phyloP scores from a whole-genome alignment of 2,888 invertebrate genomes.

The Rotaria socialis region DNA sequence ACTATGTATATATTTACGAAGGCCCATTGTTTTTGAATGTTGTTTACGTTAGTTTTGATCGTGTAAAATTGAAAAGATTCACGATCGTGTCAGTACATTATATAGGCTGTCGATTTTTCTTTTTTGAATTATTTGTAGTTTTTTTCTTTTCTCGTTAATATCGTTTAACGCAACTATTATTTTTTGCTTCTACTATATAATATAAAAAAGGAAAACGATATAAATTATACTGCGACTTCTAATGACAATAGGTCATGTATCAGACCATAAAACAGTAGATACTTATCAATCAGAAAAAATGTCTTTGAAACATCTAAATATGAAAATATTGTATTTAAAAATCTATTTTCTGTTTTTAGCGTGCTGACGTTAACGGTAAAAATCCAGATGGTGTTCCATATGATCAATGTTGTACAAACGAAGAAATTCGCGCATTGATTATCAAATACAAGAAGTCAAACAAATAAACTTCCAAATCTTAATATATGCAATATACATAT shows the following conservation, averaged over 20 bases:
- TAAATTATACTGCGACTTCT: background rate
- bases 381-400: background rate
- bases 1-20: background rate
- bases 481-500: background rate
- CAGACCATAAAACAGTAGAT: too few species aligned
- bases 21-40: background rate
- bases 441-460: background rate
- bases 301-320: background rate
- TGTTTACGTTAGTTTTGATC: background rate
- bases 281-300: too few species aligned
- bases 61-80: background rate
- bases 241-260: too few species aligned
- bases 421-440: conserved; percentile 11
- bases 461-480: background rate
- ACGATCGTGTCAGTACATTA: background rate
- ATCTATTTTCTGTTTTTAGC: background rate
- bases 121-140: too few species aligned
- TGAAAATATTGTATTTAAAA: background rate
- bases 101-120: background rate
- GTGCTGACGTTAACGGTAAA: conserved; percentile 35
- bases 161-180: background rate
- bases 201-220: background rate
- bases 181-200: background rate
- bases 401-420: conserved; percentile 25
- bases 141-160: background rate